Evolutionary conservation across 2,797 vertebrate genomes (phyloP), one percentile per base, ranked within the genome.

Genomic region (Acanthurus tractus): DNA sequence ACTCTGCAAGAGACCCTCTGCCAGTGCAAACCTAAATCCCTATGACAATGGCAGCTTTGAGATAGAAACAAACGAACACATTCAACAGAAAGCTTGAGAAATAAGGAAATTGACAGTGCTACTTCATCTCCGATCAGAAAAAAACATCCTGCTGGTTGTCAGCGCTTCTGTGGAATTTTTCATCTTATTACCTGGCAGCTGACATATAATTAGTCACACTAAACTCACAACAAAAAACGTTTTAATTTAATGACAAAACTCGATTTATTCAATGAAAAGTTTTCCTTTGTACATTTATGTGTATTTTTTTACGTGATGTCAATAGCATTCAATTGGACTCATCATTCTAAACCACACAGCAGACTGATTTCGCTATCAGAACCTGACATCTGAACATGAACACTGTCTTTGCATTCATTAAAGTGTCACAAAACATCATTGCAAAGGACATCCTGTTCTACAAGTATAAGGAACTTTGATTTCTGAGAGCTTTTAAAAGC

Each of bases 21-120:
- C 5, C 18, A 3, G 0, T 9, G 4, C 7, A 0, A 53, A 83
- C 6, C 44, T 40, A 0, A 93, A 82, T 23, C 76, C 89, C 6
- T 73, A 93, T 65, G 0, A 0, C 65, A 93, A 94, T 10, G 6
- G 56, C 0, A 64, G 49, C 61, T 93, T 88, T 49, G 89, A 92
- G 57, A 1, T 55, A 2, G 84, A 93, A 59, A 46, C 44, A 18
- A 34, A 38, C 13, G 40, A 76, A 22, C 0, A 52, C 9, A 29
- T 4, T 1, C 62, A 23, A 1, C 2, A 4, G 25, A 52, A 3
- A 0, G 14, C 44, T 65, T 79, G 65, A 79, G 29, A 42, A 65
- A 49, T 15, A 6, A 23, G 36, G 11, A n/a, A n/a, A 70, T 23
- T 18, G 13, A 36, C 11, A 20, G 4, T 7, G 14, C 14, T 17